Percentiles rank a stretch among this genome's conserved stretches.
Conservation (phyloP, 1,140 invertebrate genomes). For the Vanessa tameamea region DNA sequence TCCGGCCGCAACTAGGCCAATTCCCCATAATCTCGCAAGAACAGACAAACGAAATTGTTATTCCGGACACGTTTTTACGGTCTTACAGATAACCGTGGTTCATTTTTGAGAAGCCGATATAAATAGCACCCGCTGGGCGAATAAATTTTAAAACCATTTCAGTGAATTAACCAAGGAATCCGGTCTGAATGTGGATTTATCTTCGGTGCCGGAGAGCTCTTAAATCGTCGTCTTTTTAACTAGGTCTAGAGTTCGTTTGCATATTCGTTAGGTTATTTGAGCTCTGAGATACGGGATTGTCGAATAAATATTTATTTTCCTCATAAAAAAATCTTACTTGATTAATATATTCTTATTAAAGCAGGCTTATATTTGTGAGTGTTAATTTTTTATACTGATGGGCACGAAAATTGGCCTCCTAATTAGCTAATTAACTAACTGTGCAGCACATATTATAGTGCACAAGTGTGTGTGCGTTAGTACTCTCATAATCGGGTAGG, state of each 20-base stretch:
- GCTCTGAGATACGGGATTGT: background rate
- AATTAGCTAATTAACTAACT: no score
- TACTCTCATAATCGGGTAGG: no score
- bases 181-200: slow-evolving; percentile 38
- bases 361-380: no score
- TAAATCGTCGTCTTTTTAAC: slow-evolving; percentile 33
- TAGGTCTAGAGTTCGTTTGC: slow-evolving; percentile 10
- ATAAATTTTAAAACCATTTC: slow-evolving; percentile 71
- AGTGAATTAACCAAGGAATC: slow-evolving; percentile 50
- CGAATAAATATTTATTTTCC: background rate
- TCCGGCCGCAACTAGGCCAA: slow-evolving; percentile 18
- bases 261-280: slow-evolving; percentile 15
- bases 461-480: no score
- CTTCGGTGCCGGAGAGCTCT: slow-evolving; percentile 25
- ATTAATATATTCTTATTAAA: no score
- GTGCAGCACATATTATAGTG: no score
- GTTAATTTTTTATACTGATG: no score
- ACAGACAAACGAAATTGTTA: slow-evolving; percentile 52
- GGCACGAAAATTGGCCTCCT: no score
- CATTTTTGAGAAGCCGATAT: slow-evolving; percentile 72
- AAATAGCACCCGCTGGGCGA: slow-evolving; percentile 67
- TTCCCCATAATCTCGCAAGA: slow-evolving; percentile 16
- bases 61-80: slow-evolving; percentile 66
- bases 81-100: slow-evolving; percentile 67
- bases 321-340: background rate